Conservation (phyloP, 2,113 vertebrate species). For the Anthoscopus minutus region DNA sequence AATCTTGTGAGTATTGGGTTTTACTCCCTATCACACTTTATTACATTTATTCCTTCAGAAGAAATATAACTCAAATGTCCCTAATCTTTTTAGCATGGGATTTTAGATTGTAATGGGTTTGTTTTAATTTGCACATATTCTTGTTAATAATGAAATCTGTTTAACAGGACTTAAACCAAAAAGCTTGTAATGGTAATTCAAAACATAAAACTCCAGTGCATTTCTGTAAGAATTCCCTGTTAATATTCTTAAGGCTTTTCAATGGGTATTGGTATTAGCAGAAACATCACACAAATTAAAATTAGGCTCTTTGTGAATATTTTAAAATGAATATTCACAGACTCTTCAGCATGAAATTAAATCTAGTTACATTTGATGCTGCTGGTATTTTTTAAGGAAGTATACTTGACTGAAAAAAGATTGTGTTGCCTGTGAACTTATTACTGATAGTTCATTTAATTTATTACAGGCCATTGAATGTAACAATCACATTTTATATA, state of each 20-base stretch:
- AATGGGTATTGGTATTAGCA: conserved; percentile 63
- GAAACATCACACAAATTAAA: conserved; percentile 75
- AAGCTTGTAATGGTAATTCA: conserved; percentile 71
- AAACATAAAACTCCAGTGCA: conserved; percentile 64
- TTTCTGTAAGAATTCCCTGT: conserved; percentile 64
- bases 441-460: conserved; percentile 39
- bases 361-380: conserved; percentile 13
- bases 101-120: conserved; percentile 63
- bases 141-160: conserved; percentile 73
- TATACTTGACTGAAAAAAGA: background rate
- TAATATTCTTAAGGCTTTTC: conserved; percentile 74
- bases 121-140: conserved; percentile 72
- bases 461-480: background rate
- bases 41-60: conserved; percentile 23
- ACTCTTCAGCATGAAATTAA: conserved; percentile 56
- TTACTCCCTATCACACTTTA: background rate
- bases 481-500: conserved; percentile 12
- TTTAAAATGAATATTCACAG: conserved; percentile 68
- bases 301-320: conserved; percentile 69
- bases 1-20: background rate
- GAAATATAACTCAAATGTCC: background rate
- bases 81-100: conserved; percentile 51
- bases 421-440: conserved; percentile 26
- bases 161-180: conserved; percentile 72
- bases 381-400: conserved; percentile 29